These are phyloP conservation scores for Actinernus sp. DNA, from an alignment of 92 coral and sea anemone genomes.

Conservation along the genomic window DNA sequence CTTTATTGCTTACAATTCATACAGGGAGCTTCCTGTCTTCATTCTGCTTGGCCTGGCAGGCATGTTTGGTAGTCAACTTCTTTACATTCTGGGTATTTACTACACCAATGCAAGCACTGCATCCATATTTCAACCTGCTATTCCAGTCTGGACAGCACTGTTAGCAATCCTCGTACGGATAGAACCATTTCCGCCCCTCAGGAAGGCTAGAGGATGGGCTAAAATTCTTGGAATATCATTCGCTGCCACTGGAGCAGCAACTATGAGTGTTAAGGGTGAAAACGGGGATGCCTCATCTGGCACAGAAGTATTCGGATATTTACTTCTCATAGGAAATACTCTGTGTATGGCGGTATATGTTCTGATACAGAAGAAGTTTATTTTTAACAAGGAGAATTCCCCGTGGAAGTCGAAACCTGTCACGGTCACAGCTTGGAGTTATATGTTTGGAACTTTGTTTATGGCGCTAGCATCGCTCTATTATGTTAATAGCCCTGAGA, in stretches of 20 bases:
- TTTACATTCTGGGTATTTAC: conserved; percentile 81
- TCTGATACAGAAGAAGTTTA: conserved; percentile 73
- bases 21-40: conserved; percentile 83
- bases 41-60: conserved; percentile 70
- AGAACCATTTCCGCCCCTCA: conserved; percentile 74
- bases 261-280: conserved; percentile 57
- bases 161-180: conserved; percentile 70
- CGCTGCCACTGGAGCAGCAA: conserved; percentile 73
- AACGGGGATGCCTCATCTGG: conserved; percentile 15
- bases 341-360: conserved; percentile 68
- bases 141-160: conserved; percentile 87
- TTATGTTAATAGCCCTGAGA: conserved; percentile 75
- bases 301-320: conserved; percentile 44
- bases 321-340: conserved; percentile 76
- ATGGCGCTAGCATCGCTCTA: conserved; percentile 79
- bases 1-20: too few species aligned
- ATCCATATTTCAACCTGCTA: conserved; percentile 83
- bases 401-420: conserved; percentile 79
- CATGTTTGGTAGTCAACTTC: conserved; percentile 80
- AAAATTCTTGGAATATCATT: conserved; percentile 76
- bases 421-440: conserved; percentile 83
- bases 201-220: conserved; percentile 76
- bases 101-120: conserved; percentile 89
- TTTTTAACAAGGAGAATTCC: conserved; percentile 69
- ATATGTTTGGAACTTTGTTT: conserved; percentile 71